Conservation (phyloP, 2,797 vertebrate genomes). For the Spondyliosoma cantharus region DNA sequence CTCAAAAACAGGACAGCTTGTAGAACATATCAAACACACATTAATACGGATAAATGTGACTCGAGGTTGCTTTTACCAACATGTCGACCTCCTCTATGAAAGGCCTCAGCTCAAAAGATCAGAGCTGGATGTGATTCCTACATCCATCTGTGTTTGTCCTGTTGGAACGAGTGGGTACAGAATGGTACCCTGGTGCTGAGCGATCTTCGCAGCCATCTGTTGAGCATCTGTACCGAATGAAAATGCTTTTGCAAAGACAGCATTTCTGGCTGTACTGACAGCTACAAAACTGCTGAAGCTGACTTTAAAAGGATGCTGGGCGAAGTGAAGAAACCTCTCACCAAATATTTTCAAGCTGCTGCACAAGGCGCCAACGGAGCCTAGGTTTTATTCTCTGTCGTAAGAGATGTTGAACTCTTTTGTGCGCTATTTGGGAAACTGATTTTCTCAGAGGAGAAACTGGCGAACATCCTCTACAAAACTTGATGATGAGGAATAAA, state of each 20-base stretch:
- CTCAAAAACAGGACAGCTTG: neutral
- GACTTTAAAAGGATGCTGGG: slow-evolving; percentile 45
- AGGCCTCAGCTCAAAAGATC: neutral
- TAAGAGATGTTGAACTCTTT: slow-evolving; percentile 1
- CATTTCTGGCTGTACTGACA: slow-evolving; percentile 38
- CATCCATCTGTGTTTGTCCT: slow-evolving; percentile 33
- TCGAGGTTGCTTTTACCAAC: neutral
- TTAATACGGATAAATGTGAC: neutral
- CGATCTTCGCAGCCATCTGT: slow-evolving; percentile 51
- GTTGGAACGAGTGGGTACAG: slow-evolving; percentile 6
- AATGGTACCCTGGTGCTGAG: slow-evolving; percentile 11
- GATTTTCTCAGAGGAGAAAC: slow-evolving; percentile 2
- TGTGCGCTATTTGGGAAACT: slow-evolving; percentile 5
- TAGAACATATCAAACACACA: neutral
- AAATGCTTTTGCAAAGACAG: slow-evolving; percentile 50
- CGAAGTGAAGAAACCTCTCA: slow-evolving; percentile 42
- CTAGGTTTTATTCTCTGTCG: slow-evolving; percentile 1
- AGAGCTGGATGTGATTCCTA: slow-evolving; percentile 8
- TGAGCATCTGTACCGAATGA: slow-evolving; percentile 50
- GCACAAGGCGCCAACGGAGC: slow-evolving; percentile 2
- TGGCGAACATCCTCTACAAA: neutral
- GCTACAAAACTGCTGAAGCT: slow-evolving; percentile 48
- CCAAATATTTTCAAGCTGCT: slow-evolving; percentile 52
- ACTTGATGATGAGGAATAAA: slow-evolving; percentile 6
- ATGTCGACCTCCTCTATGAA: neutral